Evolutionary conservation across 2,797 vertebrate species (phyloP).

Genomic region (Tiaroga cobitis): DNA sequence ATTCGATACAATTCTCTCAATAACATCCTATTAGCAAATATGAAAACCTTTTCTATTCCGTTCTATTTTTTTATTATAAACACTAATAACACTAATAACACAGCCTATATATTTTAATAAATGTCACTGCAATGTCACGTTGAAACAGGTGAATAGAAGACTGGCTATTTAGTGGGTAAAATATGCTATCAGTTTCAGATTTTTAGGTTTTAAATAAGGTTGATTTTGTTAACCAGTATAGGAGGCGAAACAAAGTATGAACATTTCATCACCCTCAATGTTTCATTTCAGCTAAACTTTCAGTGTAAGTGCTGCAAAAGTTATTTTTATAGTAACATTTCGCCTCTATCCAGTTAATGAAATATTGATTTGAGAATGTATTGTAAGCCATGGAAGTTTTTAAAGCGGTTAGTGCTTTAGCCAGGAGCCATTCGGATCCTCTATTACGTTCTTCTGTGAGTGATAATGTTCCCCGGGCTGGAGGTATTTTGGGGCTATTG

Average conservation of each 20-base stretch:
- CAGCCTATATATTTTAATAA: neutral
- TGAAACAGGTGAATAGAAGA: neutral
- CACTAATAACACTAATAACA: neutral
- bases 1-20: conserved; percentile 30
- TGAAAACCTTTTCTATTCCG: neutral
- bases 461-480: conserved; percentile 52
- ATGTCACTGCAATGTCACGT: neutral
- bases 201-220: neutral
- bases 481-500: conserved; percentile 42
- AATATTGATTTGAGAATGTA: conserved; percentile 81
- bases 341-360: conserved; percentile 75
- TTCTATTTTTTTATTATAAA: neutral
- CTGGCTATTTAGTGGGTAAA: neutral
- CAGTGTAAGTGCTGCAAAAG: conserved; percentile 29
- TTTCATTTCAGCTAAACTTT: conserved; percentile 10
- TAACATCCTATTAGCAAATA: neutral
- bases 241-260: neutral
- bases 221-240: neutral
- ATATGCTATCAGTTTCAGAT: neutral
- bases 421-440: conserved; percentile 69
- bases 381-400: conserved; percentile 69
- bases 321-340: conserved; percentile 69
- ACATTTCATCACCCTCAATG: conserved; percentile 3
- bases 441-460: conserved; percentile 66
- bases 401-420: conserved; percentile 70